Evolutionary conservation across 1,140 invertebrate genomes (phyloP), one percentile per base, ranked within the genome.

Genomic region (Hestina assimilis): DNA sequence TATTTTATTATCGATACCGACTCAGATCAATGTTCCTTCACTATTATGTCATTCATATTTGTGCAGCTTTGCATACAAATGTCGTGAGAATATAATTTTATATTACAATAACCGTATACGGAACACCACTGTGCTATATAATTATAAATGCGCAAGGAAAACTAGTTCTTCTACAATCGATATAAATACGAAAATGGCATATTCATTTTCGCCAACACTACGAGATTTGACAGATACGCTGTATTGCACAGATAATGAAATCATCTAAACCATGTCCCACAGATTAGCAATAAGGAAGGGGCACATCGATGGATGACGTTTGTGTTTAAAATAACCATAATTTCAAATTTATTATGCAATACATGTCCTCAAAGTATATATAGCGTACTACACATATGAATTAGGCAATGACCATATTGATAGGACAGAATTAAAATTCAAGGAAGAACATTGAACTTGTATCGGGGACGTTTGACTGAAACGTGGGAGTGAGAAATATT

Each of bases 381-480:
- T 38, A 38, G 15, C 7, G 3, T 31, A 55, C 41, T 41, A 11
- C 17, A 69, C 74, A 72, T 72, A 75, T 63, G 64, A 75, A 79
- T 65, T 63, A 72, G 59, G 50, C 41, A 55, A 59, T 56, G 38
- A 8, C 29, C 59, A 54, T 62, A 58, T 61, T 58, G 31, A 52
- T 47, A 45, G 33, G 46, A 38, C 50, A 53, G 43, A 46, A 63
- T 74, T 74, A 67, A 66, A 69, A 77, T 75, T 65, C 58, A 65
- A 60, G 63, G 56, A 51, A 59, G 52, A 17, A 11, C 73, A 63
- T 60, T 78, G 76, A 79, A 76, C 73, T 65, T 65, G 24, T 48
- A 63, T 42, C 33, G 23, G 50, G 38, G 23, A 55, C 20, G 23
- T 26, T 20, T 38, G 21, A 42, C 12, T 35, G 20, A 20, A 48